Evolutionary conservation across 2,797 vertebrate genomes (phyloP), one percentile per base, ranked within the genome.

Genomic region (Alcedo atthis): DNA sequence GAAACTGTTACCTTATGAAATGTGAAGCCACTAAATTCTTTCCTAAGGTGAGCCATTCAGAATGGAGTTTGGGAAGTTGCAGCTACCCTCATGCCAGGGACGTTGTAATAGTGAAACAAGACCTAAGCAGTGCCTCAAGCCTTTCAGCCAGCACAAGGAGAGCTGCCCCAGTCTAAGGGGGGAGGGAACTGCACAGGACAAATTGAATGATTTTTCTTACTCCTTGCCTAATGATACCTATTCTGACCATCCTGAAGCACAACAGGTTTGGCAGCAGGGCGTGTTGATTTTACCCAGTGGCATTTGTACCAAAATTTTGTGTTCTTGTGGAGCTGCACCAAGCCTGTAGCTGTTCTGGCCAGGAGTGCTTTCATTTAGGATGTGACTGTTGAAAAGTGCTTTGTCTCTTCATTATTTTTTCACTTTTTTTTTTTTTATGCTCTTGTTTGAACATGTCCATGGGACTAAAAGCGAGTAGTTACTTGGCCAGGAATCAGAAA

Each of bases 1-100:
- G 95, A 97, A 97, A 94, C 96, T 79, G 96, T 96, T 96, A 95
- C 86, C 84, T 88, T 97, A 81, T 90, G 96, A 97, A 97, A 96
- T 66, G 86, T 84, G 96, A 97, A 96, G 94, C 93, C 96, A 96
- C 93, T 95, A 84, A 97, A 97, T 97, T 97, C 97, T 97, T 97
- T 97, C 96, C 97, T 97, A 97, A 97, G 97, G 95, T 96, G 96
- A 97, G 91, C 87, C 95, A 93, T 93, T 97, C 95, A 90, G 66
- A 96, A 96, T 69, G 84, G 93, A 86, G 92, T 88, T 96, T 95
- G 96, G 95, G 95, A 97, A 96, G 61, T 22, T 94, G 85, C 66
- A 76, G 80, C 87, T 79, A 96, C 91, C 81, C 84, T 96, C 70
- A 70, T 93, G 93, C 92, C 69, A 87, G 92, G 69, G 89, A 89